Evolutionary conservation across 2,888 invertebrate genomes (phyloP).

Genomic region (Endotricha flammealis): DNA sequence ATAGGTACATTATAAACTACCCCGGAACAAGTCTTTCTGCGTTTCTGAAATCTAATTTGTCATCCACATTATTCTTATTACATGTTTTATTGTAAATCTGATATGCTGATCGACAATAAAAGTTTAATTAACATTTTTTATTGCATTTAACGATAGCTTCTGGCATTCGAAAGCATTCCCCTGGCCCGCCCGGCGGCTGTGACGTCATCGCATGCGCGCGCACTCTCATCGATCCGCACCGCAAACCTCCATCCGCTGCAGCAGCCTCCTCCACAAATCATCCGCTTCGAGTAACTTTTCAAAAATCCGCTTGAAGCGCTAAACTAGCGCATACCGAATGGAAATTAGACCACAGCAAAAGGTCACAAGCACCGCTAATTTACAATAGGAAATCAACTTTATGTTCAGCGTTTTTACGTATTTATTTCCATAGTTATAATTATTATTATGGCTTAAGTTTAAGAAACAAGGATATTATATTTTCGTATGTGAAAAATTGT

Average conservation of each 20-base stretch:
- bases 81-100: background rate
- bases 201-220: constrained; percentile 72
- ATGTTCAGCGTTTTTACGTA: constrained; percentile 13
- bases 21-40: no score
- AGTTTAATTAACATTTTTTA: constrained; percentile 13
- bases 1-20: no score
- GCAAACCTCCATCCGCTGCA: constrained; percentile 53
- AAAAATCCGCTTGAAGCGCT: constrained; percentile 45
- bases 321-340: constrained; percentile 21
- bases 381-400: constrained; percentile 29
- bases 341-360: constrained; percentile 30
- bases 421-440: constrained; percentile 16
- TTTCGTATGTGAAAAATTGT: constrained; percentile 21
- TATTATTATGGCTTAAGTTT: constrained; percentile 9
- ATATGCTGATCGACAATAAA: background rate
- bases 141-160: constrained; percentile 28
- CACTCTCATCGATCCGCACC: constrained; percentile 62
- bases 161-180: constrained; percentile 40
- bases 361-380: constrained; percentile 29
- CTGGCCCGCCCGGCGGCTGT: constrained; percentile 56
- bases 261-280: constrained; percentile 19
- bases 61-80: no score
- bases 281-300: constrained; percentile 8
- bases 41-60: no score
- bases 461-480: constrained; percentile 17